Base-by-base conservation (phyloP, 2,113 vertebrate species). In the Thryonomys swinderianus region DNA sequence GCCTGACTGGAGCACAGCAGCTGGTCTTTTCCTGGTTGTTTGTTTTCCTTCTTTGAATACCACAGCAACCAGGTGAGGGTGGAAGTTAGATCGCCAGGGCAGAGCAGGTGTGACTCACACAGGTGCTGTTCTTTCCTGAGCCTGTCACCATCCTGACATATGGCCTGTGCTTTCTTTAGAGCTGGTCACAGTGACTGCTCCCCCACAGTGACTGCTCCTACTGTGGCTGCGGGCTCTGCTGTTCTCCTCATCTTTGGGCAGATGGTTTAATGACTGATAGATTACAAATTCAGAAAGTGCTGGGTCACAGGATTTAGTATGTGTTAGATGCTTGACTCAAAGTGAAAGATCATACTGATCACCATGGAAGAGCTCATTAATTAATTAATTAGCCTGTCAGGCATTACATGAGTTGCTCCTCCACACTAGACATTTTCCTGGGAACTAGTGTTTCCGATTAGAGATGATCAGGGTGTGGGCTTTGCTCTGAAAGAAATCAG, bases 331-430 rank as follows among this genome's bases (percentile, higher is more conserved):
- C 85, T 84, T 95, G 93, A 76, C 82, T 92, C 51, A 40, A 8
- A 86, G 34, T 23, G n/a, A 81, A 82, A 92, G 71, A 67, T 37
- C 12, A 14, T 71, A 76, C 42, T 91, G 80, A 85, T n/a, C 48
- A 66, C 55, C 40, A 55, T 32, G 37, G 71, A 48, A 51, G 40
- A 90, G 32, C 66, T 82, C 76, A n/a, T 83, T 59, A 76, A 88
- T 69, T 95, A 82, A 84, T 86, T 89, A 51, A 86, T 79, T 88
- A 91, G 34, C 53, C 64, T n/a, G n/a, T n/a, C n/a, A n/a, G n/a
- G 79, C 55, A 18, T 34, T 9, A 18, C 45, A 21, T 25, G 18
- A 92, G 14, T 17, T 59, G 48, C 42, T 76, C 76, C 21, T 61
- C 14, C 69, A 42, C n/a, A 25, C 21, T 40, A 42, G 27, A 42